A percentile compares a stretch with the other conserved stretches of the same genome.
Evolutionary conservation across 2,888 invertebrate species (phyloP).

Genomic region (Caenorhabditis sp.): DNA sequence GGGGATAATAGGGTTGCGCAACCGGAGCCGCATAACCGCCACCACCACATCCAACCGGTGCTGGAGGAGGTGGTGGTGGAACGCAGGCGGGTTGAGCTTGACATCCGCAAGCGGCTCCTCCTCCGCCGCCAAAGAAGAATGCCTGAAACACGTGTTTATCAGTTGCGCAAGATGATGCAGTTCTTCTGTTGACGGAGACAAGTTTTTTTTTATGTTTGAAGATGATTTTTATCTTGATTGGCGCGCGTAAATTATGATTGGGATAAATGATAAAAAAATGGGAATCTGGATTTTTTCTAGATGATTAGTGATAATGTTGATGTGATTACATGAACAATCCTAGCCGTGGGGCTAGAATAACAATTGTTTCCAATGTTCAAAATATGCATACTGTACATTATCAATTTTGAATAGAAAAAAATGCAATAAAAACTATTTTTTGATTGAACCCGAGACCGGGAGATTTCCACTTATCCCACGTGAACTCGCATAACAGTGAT

Average conservation of each 20-base stretch:
- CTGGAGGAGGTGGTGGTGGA: slow-evolving; percentile 42
- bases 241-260: neutral
- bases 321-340: too few species aligned
- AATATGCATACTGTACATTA: too few species aligned
- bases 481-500: too few species aligned
- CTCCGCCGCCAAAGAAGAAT: slow-evolving; percentile 54
- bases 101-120: slow-evolving; percentile 43
- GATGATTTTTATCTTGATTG: neutral
- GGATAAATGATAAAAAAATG: neutral
- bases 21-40: slow-evolving; percentile 22
- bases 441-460: too few species aligned
- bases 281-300: neutral
- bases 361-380: too few species aligned
- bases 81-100: slow-evolving; percentile 43
- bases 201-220: neutral
- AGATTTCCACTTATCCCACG: too few species aligned
- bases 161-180: neutral
- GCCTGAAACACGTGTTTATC: slow-evolving; percentile 27
- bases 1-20: slow-evolving; percentile 20
- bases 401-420: too few species aligned
- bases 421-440: too few species aligned
- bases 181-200: neutral
- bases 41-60: slow-evolving; percentile 31
- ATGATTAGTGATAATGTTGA: neutral
- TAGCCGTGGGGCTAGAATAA: too few species aligned